Evolutionary conservation across 1,140 invertebrate species (phyloP).

Genomic region (Drosophila erecta): DNA sequence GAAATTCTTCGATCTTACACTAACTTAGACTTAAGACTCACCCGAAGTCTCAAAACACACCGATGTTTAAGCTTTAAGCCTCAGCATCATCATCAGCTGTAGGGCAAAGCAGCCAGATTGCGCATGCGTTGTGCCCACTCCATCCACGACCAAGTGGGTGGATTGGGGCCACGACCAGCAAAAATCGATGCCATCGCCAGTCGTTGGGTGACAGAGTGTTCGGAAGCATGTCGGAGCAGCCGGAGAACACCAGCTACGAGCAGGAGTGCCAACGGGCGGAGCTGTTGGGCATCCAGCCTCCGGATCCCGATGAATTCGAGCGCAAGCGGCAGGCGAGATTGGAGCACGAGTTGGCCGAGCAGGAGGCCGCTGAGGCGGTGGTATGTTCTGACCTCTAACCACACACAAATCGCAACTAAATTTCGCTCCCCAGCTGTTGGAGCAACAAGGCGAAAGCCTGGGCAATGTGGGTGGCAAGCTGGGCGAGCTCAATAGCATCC

Average conservation of each 20-base stretch:
- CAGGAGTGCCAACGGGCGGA: conserved; percentile 90
- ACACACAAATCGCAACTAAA: not conserved
- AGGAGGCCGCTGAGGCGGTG: conserved; percentile 85
- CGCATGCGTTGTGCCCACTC: conserved; percentile 30
- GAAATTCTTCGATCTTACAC: not conserved
- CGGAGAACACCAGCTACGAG: conserved; percentile 86
- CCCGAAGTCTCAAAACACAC: too few species aligned
- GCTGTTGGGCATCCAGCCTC: conserved; percentile 88
- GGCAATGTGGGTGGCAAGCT: conserved; percentile 90
- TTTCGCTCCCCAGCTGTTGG: conserved; percentile 86
- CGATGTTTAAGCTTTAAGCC: conserved; percentile 11
- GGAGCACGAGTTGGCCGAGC: conserved; percentile 78
- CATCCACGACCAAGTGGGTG: not conserved
- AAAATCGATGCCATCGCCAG: conserved; percentile 55
- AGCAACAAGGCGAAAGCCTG: conserved; percentile 89
- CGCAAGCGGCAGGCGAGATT: conserved; percentile 74
- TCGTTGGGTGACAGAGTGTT: conserved; percentile 24
- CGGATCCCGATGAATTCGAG: conserved; percentile 88
- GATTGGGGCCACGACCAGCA: conserved; percentile 19
- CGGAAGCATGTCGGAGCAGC: conserved; percentile 52
- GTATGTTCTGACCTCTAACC: conserved; percentile 36
- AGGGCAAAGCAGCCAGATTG: not conserved
- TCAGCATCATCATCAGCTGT: conserved; percentile 52
- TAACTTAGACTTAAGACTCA: not conserved
- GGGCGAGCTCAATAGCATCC: conserved; percentile 92